phyloP scores from a whole-genome alignment of 2,888 invertebrate genomes.

The Caenorhabditis macrosperma region DNA sequence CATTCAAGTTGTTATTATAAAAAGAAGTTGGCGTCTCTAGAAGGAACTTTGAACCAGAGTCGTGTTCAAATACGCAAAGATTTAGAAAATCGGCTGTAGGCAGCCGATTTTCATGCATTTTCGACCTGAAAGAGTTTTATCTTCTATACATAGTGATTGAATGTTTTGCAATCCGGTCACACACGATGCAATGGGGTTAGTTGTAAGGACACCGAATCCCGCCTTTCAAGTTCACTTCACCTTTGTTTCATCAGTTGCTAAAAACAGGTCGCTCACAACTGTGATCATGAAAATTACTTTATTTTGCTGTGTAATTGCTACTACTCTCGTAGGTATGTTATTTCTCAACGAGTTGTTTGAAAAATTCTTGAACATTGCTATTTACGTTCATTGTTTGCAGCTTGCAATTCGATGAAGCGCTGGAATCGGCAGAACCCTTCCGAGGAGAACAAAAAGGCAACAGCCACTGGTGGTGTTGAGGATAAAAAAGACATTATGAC shows the following conservation, averaged over 20 bases:
- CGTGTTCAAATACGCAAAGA: conserved; percentile 46
- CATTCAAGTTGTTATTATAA: conserved; percentile 46
- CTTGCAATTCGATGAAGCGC: no score
- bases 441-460: no score
- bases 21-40: conserved; percentile 61
- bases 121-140: no score
- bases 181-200: no score
- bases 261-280: neutral
- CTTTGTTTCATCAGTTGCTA: neutral
- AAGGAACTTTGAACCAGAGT: conserved; percentile 56
- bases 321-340: neutral
- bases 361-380: no score
- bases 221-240: neutral
- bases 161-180: no score
- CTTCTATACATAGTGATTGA: no score
- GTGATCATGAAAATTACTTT: neutral
- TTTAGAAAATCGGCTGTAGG: neutral
- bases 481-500: no score
- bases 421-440: no score
- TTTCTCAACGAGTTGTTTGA: neutral
- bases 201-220: neutral
- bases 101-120: conserved; percentile 2
- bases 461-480: no score
- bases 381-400: no score
- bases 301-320: neutral